phyloP scores from a whole-genome alignment of 2,888 invertebrate species.

The Scaptomyza polygonia region DNA sequence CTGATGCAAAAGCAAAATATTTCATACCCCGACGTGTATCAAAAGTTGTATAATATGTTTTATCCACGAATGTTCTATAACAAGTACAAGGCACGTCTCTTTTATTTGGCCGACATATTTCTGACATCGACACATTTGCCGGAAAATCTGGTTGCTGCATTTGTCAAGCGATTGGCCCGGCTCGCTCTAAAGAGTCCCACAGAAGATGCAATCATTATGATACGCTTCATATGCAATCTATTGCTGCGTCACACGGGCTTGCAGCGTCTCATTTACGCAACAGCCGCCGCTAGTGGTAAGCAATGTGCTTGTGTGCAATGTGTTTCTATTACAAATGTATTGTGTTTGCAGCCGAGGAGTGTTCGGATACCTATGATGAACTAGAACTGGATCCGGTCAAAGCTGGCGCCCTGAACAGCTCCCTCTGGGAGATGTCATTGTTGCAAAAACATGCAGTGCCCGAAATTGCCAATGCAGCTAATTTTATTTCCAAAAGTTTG shows the following conservation, averaged over 20 bases:
- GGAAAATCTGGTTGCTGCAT: conserved; percentile 95
- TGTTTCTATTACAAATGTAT: too few species aligned
- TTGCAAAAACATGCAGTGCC: conserved; percentile 91
- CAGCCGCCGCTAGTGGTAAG: conserved; percentile 84
- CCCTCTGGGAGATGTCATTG: conserved; percentile 95
- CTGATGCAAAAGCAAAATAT: conserved; percentile 96
- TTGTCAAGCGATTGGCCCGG: conserved; percentile 94
- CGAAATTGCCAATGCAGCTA: conserved; percentile 89
- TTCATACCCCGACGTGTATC: conserved; percentile 97
- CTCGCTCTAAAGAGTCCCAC: conserved; percentile 93
- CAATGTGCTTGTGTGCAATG: neutral
- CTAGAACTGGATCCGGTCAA: conserved; percentile 91
- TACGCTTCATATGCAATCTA: conserved; percentile 94
- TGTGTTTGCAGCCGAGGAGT: conserved; percentile 57
- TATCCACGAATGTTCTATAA: conserved; percentile 96
- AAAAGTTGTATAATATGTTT: conserved; percentile 97
- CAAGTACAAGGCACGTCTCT: conserved; percentile 94
- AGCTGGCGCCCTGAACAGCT: conserved; percentile 93
- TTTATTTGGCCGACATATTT: conserved; percentile 95
- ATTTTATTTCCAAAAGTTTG: conserved; percentile 88
- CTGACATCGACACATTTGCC: conserved; percentile 97
- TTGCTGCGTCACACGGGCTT: conserved; percentile 93
- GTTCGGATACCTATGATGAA: conserved; percentile 92
- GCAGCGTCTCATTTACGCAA: conserved; percentile 87
- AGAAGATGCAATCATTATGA: conserved; percentile 90